phyloP scores from a whole-genome alignment of 2,888 invertebrate genomes.

The Synergus umbraculus region DNA sequence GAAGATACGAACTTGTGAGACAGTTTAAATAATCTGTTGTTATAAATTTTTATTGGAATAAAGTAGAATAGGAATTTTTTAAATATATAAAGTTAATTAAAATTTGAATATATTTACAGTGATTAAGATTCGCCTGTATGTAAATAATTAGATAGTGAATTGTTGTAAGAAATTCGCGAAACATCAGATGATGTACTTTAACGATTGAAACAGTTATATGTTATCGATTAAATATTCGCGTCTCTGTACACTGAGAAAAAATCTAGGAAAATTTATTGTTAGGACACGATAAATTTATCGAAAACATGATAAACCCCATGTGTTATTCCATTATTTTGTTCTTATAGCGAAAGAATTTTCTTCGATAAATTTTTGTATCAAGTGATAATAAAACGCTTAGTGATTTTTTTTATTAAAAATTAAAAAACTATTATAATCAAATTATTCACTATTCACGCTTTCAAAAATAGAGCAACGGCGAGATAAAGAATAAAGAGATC shows the following conservation, averaged over 20 bases:
- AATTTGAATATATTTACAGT: conserved; percentile 24
- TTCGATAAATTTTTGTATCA: not conserved
- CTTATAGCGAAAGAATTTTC: not conserved
- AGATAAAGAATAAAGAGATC: not conserved
- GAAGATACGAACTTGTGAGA: not conserved
- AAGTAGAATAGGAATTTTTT: conserved; percentile 46
- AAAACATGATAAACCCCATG: not conserved
- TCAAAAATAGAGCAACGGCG: not conserved
- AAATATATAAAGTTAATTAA: conserved; percentile 21
- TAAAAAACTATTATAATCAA: not conserved
- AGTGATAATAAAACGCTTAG: not conserved
- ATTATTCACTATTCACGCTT: not conserved
- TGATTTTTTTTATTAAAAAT: not conserved
- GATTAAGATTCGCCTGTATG: conserved; percentile 9
- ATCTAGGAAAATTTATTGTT: not conserved
- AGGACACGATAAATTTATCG: not conserved
- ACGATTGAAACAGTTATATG: not conserved
- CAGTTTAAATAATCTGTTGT: conserved; percentile 20
- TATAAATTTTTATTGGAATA: conserved; percentile 47
- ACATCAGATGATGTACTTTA: conserved; percentile 1
- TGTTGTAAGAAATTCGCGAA: conserved; percentile 23
- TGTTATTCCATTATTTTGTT: not conserved
- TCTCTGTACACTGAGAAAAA: not conserved
- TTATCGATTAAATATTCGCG: conserved; percentile 2
- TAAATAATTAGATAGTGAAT: conserved; percentile 35